Conservation (phyloP, 2,797 vertebrate genomes). For the Acipenser oxyrinchus region DNA sequence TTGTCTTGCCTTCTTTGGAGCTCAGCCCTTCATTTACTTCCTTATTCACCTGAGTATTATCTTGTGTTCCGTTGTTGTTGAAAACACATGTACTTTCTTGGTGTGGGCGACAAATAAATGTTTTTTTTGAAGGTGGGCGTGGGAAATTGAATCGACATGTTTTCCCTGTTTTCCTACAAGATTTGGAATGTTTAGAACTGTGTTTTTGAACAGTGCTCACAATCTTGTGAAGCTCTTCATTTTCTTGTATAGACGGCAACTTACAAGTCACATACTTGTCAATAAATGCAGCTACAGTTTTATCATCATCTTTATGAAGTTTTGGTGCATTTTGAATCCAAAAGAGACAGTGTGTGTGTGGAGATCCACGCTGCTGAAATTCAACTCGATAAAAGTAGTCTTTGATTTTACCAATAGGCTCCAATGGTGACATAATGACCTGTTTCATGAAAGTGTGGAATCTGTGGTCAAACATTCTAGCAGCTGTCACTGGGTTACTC, state of each 20-base stretch:
- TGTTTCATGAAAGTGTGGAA: constrained; percentile 11
- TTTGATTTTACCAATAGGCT: constrained; percentile 13
- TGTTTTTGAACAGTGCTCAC: constrained; percentile 8
- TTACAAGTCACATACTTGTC: constrained; percentile 19
- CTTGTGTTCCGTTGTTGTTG: neutral
- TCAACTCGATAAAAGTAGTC: constrained; percentile 16
- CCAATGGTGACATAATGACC: constrained; percentile 13
- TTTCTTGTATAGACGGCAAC: constrained; percentile 4
- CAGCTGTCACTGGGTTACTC: constrained; percentile 16
- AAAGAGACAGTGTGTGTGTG: constrained; percentile 8
- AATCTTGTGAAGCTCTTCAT: constrained; percentile 10
- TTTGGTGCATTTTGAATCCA: constrained; percentile 15
- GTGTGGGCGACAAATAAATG: neutral
- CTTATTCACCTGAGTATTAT: neutral
- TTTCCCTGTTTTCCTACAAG: constrained; percentile 1
- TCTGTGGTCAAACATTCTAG: constrained; percentile 23
- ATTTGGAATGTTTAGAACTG: constrained; percentile 7
- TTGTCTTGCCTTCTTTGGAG: constrained; percentile 4
- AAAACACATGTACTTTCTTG: neutral
- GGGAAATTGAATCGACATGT: neutral
- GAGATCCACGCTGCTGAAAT: constrained; percentile 14
- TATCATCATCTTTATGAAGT: constrained; percentile 11
- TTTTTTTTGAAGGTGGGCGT: neutral
- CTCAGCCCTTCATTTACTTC: neutral
- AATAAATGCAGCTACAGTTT: constrained; percentile 5